These are phyloP conservation scores for Gadopsis marmoratus DNA, from an alignment of 2,797 vertebrate genomes.

Conservation along the genomic window DNA sequence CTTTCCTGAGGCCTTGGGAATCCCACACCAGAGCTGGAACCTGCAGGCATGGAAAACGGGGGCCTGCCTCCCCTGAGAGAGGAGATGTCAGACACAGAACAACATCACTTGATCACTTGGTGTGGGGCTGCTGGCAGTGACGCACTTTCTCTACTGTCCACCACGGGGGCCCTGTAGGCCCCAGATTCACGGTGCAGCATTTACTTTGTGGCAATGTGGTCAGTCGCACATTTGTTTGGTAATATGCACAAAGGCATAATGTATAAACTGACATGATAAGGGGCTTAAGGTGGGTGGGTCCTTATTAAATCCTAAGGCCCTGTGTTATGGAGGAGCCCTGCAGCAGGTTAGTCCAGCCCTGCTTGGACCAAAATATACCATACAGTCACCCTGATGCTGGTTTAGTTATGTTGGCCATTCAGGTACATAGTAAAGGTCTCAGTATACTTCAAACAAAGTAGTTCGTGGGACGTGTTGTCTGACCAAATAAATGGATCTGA, in stretches of 20 bases:
- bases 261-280: too few relatives aligned
- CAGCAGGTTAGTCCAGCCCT: not conserved
- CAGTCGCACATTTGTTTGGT: too few relatives aligned
- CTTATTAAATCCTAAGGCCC: not conserved
- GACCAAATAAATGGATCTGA: not conserved
- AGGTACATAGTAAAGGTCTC: not conserved
- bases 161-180: not conserved
- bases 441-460: not conserved
- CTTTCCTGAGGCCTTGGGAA: slow-evolving; percentile 86
- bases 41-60: slow-evolving; percentile 81
- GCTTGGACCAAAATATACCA: not conserved
- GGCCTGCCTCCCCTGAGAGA: slow-evolving; percentile 66
- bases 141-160: slow-evolving; percentile 43
- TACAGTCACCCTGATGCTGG: not conserved
- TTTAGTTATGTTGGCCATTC: not conserved
- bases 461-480: not conserved
- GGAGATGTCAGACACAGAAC: slow-evolving; percentile 52
- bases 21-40: slow-evolving; percentile 83
- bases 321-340: not conserved
- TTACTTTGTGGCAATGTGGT: too few relatives aligned
- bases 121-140: slow-evolving; percentile 48
- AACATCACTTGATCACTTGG: slow-evolving; percentile 57
- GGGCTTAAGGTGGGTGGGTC: not conserved
- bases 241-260: too few relatives aligned
- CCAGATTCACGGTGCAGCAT: not conserved